Evolutionary conservation across 2,113 vertebrate genomes (phyloP).

Genomic region (Brachionichthys hirsutus): DNA sequence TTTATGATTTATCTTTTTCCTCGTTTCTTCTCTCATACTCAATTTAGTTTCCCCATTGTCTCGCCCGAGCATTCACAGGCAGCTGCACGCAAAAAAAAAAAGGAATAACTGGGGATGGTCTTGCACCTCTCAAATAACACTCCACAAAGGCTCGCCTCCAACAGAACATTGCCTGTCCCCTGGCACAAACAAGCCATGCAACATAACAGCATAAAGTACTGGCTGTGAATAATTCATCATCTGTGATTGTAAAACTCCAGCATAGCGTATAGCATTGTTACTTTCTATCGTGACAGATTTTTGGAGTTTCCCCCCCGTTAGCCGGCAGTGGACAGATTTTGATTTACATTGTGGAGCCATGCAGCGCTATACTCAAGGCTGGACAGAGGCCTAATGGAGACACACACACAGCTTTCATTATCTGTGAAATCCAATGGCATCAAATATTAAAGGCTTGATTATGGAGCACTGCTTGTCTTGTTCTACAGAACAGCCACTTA

Average conservation of each 20-base stretch:
- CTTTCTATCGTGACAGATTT: conserved; percentile 57
- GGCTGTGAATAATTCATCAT: conserved; percentile 65
- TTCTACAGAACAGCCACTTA: conserved; percentile 73
- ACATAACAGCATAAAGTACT: conserved; percentile 54
- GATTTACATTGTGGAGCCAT: conserved; percentile 67
- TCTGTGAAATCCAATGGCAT: conserved; percentile 76
- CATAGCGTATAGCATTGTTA: conserved; percentile 42
- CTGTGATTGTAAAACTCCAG: conserved; percentile 51
- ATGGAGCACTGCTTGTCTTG: conserved; percentile 74
- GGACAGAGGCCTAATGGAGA: conserved; percentile 72
- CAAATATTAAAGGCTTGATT: conserved; percentile 82
- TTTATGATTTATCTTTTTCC: no score
- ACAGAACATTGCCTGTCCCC: conserved; percentile 43
- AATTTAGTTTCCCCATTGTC: not conserved
- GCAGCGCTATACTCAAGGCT: conserved; percentile 58
- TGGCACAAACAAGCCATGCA: conserved; percentile 42
- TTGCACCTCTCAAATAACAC: conserved; percentile 40
- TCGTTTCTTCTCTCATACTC: no score
- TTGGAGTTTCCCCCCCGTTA: conserved; percentile 54
- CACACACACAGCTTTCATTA: conserved; percentile 74
- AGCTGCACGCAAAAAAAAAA: conserved; percentile 10
- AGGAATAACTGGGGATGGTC: conserved; percentile 6
- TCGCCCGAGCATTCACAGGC: not conserved
- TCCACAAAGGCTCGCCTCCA: conserved; percentile 30
- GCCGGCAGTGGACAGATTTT: conserved; percentile 59